Base-by-base conservation (phyloP, 1,140 invertebrate genomes). In the Bombus superbus region DNA sequence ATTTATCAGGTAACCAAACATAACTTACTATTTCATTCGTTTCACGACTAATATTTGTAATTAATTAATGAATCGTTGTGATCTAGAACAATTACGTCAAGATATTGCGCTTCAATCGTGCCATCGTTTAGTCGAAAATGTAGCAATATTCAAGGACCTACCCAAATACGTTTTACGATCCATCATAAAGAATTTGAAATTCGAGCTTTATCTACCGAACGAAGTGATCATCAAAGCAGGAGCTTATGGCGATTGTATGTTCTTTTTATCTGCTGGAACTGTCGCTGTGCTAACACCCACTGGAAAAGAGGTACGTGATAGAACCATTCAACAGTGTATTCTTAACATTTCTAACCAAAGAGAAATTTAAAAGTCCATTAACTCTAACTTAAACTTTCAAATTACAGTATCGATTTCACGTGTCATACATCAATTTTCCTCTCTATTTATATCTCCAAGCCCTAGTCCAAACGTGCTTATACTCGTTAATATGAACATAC, bases 201-300 rank as follows among this genome's bases (percentile, higher is more conserved):
- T 94, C 15, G 94, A 95, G 82, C 81, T 95, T 15, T 94, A 94
- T 85, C 86, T 95, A 47, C 92, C 91, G 1, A 93, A 94, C 64
- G 94, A 95, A 53, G 87, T 93, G 11, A 96, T 97, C 32, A 92
- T 96, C 6, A 95, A 95, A 89, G 96, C 96, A 8, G 96, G 96
- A 0, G 94, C 94, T 25, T 91, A 94, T 22, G 96, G 96, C 18
- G 95, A 96, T 66, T 96, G 95, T 86, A 96, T 97, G 96, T 97
- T 95, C 88, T 96, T 97, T 83, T 92, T 97, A 22, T 94, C 95
- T 0, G 94, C 92, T 78, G 96, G 96, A 53, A 96, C 96, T 8
- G 96, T 97, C 0, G 95, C 95, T 5, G 94, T 96, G n/a, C 94
- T 95, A n/a, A 96, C 96, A 1, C 94, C 95, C 11, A 96, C 95